Evolutionary conservation across 2,797 vertebrate species (phyloP).

Genomic region (Sebastes oblongus): DNA sequence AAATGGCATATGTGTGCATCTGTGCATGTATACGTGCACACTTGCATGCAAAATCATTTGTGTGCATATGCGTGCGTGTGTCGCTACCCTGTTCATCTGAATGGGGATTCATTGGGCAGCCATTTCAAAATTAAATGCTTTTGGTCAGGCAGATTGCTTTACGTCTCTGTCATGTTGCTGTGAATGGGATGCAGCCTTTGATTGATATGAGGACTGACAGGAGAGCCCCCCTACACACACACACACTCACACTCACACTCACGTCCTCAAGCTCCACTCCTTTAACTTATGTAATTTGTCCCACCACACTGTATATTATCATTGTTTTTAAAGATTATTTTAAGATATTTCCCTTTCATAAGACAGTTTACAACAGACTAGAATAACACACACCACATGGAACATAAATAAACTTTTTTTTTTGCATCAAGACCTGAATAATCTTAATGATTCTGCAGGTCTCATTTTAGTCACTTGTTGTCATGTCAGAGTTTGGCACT

Average conservation of each 20-base stretch:
- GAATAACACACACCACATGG: neutral
- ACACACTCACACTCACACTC: slow-evolving; percentile 15
- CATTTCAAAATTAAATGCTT: slow-evolving; percentile 97
- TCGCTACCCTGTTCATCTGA: slow-evolving; percentile 87
- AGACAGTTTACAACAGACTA: neutral
- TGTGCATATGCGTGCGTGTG: slow-evolving; percentile 51
- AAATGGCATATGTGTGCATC: slow-evolving; percentile 47
- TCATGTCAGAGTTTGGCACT: neutral
- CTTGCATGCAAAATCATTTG: slow-evolving; percentile 57
- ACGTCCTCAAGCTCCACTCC: slow-evolving; percentile 60
- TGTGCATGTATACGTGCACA: slow-evolving; percentile 31
- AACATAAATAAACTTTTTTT: neutral
- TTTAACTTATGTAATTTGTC: slow-evolving; percentile 61
- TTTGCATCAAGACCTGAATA: neutral
- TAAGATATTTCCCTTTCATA: neutral
- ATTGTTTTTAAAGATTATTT: slow-evolving; percentile 10
- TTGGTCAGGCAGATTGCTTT: slow-evolving; percentile 96
- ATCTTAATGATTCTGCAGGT: neutral
- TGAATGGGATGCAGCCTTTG: slow-evolving; percentile 91
- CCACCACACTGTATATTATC: neutral
- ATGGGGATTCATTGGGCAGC: slow-evolving; percentile 92
- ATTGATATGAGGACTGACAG: slow-evolving; percentile 95
- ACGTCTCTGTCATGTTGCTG: slow-evolving; percentile 92
- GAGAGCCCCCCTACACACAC: slow-evolving; percentile 62
- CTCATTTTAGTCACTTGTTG: neutral